Evolutionary conservation across 2,797 vertebrate genomes (phyloP).

Genomic region (Gephyroberyx darwinii): DNA sequence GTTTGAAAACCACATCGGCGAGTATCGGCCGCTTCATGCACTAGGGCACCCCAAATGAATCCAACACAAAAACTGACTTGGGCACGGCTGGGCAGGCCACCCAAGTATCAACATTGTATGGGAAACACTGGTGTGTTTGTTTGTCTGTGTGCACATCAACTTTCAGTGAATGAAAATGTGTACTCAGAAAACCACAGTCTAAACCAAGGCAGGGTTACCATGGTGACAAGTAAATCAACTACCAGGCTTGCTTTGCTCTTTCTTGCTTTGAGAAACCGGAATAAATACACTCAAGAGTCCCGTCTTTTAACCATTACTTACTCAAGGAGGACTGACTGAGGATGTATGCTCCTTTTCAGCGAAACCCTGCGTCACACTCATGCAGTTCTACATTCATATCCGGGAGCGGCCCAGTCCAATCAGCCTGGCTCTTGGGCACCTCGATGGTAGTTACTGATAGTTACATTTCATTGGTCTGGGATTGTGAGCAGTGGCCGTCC

Average conservation of each 20-base stretch:
- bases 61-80: too few species aligned
- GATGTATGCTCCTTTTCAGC: too few species aligned
- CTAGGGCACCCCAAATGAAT: too few species aligned
- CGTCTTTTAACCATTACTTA: slow-evolving; percentile 28
- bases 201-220: slow-evolving; percentile 61
- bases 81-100: too few species aligned
- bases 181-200: slow-evolving; percentile 26
- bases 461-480: not conserved
- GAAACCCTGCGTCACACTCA: too few species aligned
- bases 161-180: not conserved
- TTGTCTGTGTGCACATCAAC: not conserved
- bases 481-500: slow-evolving; percentile 13
- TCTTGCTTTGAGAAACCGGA: slow-evolving; percentile 28
- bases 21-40: too few species aligned
- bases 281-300: slow-evolving; percentile 17
- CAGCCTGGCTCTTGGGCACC: too few species aligned
- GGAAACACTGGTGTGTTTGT: not conserved
- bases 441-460: too few species aligned
- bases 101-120: too few species aligned
- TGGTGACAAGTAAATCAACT: slow-evolving; percentile 73
- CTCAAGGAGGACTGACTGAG: not conserved
- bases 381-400: too few species aligned
- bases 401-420: too few species aligned
- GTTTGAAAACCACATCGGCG: too few species aligned
- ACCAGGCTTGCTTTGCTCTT: slow-evolving; percentile 41